Evolutionary conservation across 2,797 vertebrate species (phyloP).

Genomic region (Nothura maculosa): DNA sequence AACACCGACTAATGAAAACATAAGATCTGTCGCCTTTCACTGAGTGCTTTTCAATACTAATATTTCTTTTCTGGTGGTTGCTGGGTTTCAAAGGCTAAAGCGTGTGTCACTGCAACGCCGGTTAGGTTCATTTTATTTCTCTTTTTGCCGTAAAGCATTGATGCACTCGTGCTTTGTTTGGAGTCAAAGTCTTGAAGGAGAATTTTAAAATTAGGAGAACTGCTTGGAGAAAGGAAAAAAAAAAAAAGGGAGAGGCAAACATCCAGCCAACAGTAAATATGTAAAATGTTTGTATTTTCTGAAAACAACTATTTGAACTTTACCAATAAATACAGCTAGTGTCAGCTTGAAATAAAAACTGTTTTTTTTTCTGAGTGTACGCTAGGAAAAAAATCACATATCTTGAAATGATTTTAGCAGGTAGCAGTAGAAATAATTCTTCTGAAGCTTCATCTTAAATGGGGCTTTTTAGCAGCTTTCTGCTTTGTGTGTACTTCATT

Average conservation of each 20-base stretch:
- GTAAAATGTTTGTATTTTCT: not conserved
- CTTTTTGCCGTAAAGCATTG: not conserved
- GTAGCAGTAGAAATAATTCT: not conserved
- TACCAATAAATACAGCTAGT: not conserved
- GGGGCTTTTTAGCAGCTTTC: not conserved
- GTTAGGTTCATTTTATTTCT: not conserved
- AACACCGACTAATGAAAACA: not conserved
- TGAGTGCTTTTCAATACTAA: not conserved
- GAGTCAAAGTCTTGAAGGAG: not conserved
- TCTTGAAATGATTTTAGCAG: not conserved
- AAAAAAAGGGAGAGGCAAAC: not conserved
- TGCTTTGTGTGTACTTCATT: not conserved
- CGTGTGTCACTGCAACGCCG: not conserved
- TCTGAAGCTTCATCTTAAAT: not conserved
- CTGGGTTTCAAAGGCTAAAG: not conserved
- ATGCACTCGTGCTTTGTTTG: not conserved
- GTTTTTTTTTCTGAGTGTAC: not conserved
- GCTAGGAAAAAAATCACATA: not conserved
- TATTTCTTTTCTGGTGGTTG: not conserved
- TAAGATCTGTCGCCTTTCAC: not conserved
- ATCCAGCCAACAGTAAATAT: not conserved
- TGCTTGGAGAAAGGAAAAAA: not conserved
- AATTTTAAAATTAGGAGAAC: not conserved
- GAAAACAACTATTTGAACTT: not conserved
- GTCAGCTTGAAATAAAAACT: not conserved